Base-by-base conservation (phyloP, 92 coral and sea anemone species). In the Muricea muricata region DNA sequence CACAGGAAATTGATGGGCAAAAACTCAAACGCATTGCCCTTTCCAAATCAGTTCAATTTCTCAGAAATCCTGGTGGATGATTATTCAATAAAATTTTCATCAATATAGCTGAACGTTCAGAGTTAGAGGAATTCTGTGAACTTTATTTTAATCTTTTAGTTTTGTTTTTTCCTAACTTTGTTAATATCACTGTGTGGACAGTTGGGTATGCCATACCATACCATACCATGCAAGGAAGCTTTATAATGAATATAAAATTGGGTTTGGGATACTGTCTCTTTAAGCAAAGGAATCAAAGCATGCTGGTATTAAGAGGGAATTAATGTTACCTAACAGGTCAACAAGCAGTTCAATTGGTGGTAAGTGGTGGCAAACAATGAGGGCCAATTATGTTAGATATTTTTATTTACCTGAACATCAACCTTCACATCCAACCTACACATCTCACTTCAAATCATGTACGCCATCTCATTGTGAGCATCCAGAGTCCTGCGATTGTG, bases 191-290 rank as follows among this genome's bases (percentile, higher is more conserved):
- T 28, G 32, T 57, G 7, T 91, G 92, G 92, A 91, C 91, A 24
- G 85, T 91, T 17, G 94, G 89, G 14, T 91, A 91, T 88, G 94
- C 92, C 45, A 84, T 91, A 35, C 90, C 90, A 20, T n/a, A n/a
- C n/a, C n/a, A 37, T 88, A 84, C 70, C 92, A 91, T 85, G 90
- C 94, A 40, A 35, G 42, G 46, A 18, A 50, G 57, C 31, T 91
- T 54, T 40, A 40, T 37, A 26, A 72, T 5, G 24, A 72, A 21
- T 72, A 72, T 24, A 26, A 26, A 6, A 30, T 75, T 75, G 89
- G 89, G 30, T 80, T 66, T 72, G 92, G 92, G 7, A 80, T 89
- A 32, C 75, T 89, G n/a, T 89, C 92, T 74, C 61, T 85, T 18
- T 87, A 89, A 54, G 91, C 90, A 15, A 91, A 91, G 40, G 91